Conservation (phyloP, 2,888 invertebrate genomes). For the Apodemia zela region DNA sequence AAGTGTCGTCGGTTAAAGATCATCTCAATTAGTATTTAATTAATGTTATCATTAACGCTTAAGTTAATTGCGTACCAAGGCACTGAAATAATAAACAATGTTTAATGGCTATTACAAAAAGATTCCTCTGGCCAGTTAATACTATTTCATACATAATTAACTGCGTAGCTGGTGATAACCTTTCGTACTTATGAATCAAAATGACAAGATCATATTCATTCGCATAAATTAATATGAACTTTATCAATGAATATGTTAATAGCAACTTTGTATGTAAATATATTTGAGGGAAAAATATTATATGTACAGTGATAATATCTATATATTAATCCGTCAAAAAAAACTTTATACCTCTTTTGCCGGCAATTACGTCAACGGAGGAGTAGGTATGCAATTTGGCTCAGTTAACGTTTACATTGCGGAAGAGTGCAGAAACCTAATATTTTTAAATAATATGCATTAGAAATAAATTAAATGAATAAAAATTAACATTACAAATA, state of each 20-base stretch:
- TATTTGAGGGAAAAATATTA: not conserved
- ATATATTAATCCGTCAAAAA: too few relatives aligned
- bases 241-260: conserved; percentile 18
- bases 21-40: conserved; percentile 17
- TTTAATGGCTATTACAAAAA: conserved; percentile 7
- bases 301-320: too few relatives aligned
- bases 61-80: conserved; percentile 7
- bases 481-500: too few relatives aligned
- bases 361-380: too few relatives aligned
- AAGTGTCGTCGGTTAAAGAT: conserved; percentile 4
- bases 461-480: too few relatives aligned
- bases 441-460: too few relatives aligned
- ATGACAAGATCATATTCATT: conserved; percentile 11
- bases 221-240: conserved; percentile 14
- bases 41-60: conserved; percentile 19
- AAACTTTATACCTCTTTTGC: too few relatives aligned
- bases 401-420: too few relatives aligned
- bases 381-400: too few relatives aligned
- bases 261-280: conserved; percentile 14
- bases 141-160: conserved; percentile 24
- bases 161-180: conserved; percentile 21
- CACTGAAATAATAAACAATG: conserved; percentile 4
- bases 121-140: not conserved
- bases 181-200: conserved; percentile 19
- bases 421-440: too few relatives aligned